Evolutionary conservation across 1,140 invertebrate genomes (phyloP).

Genomic region (Zaprionus lachaisei): DNA sequence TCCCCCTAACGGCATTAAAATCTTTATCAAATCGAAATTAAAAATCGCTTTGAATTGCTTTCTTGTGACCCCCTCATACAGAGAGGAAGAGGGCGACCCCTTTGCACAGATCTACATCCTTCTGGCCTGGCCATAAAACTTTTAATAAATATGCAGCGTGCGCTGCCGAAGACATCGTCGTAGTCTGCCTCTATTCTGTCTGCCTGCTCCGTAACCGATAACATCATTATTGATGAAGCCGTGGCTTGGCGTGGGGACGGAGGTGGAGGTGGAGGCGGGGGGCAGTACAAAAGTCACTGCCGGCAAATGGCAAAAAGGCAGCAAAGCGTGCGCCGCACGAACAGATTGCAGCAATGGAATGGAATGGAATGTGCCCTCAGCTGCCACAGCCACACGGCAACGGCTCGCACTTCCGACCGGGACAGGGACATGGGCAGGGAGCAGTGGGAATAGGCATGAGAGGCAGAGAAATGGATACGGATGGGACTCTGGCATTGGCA

Average conservation of each 20-base stretch:
- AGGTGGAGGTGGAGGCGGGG: neutral
- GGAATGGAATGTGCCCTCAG: slow-evolving; percentile 63
- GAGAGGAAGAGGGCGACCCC: neutral
- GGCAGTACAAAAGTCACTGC: slow-evolving; percentile 58
- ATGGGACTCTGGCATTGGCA: slow-evolving; percentile 23
- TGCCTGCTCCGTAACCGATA: slow-evolving; percentile 75
- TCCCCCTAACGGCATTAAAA: slow-evolving; percentile 74
- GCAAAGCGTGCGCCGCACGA: slow-evolving; percentile 53
- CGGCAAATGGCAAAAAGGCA: slow-evolving; percentile 69
- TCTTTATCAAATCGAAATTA: slow-evolving; percentile 81
- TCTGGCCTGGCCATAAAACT: slow-evolving; percentile 71
- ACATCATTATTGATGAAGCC: slow-evolving; percentile 82
- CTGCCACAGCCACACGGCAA: slow-evolving; percentile 48
- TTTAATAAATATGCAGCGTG: slow-evolving; percentile 81
- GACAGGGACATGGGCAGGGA: neutral
- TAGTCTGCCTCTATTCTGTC: slow-evolving; percentile 37
- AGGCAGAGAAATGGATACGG: slow-evolving; percentile 9
- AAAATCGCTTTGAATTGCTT: slow-evolving; percentile 78
- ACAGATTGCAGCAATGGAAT: slow-evolving; percentile 64
- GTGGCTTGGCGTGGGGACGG: slow-evolving; percentile 39
- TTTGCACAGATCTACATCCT: slow-evolving; percentile 21
- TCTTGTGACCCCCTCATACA: slow-evolving; percentile 35
- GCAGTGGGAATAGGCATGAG: slow-evolving; percentile 17
- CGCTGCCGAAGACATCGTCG: slow-evolving; percentile 36
- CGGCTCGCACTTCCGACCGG: slow-evolving; percentile 44